Evolutionary conservation across 2,113 vertebrate species (phyloP), one percentile per base, ranked within the genome.

Genomic region (Acanthochromis polyacanthus): DNA sequence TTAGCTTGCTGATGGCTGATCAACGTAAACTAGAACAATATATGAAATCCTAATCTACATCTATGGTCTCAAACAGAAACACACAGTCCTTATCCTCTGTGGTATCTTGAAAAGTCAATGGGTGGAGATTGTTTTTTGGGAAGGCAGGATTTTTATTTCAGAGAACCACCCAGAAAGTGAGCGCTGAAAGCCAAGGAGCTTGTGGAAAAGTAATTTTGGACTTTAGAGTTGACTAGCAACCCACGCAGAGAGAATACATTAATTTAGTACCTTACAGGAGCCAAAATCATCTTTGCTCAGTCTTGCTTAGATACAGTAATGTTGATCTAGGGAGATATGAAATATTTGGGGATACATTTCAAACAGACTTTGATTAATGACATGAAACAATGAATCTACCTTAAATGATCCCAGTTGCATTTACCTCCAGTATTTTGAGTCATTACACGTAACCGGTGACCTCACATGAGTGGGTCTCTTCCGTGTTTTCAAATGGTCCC

Each of bases 281-380:
- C 56, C 36, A 75, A 71, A 50, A 46, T 65, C 52, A 22, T 17
- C 23, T 9, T 6, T 58, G 19, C 32, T 30, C 52, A 38, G 16
- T 8, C 30, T 63, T 45, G 43, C 46, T 51, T 7, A 30, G 38
- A 61, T 40, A 57, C 1, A 4, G n/a, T 40, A 8, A 45, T 55
- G 28, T 51, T 20, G 30, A 69, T 56, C 38, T 50, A 64, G 43
- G 36, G 10, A 51, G 30, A 51, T 68, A 56, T 67, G 48, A 79
- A 76, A 55, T 74, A 60, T 71, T 64, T 71, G 56, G 63, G 8
- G 30, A 9, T 59, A 36, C 0, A 1, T 51, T 74, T 72, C 45
- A 5, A 46, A 65, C 53, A 72, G 50, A 51, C 30, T 48, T 63
- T 84, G 63, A 87, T 79, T 23, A 78, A 83, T 73, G 45, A 60